Evolutionary conservation across 2,797 vertebrate species (phyloP).

Genomic region (Cacajao melanocephalus): DNA sequence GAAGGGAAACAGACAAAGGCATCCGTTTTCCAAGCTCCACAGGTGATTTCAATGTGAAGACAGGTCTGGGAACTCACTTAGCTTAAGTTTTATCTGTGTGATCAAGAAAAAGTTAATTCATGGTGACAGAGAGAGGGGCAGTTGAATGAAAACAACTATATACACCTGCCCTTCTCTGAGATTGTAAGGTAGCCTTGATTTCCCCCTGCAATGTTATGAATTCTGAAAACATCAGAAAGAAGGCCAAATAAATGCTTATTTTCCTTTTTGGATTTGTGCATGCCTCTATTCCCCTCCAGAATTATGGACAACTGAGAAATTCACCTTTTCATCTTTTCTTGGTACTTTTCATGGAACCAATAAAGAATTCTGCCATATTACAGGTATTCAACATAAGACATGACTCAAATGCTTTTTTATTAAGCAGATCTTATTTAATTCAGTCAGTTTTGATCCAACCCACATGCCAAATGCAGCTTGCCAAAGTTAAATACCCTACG

Average conservation of each 20-base stretch:
- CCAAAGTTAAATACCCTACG: conserved; percentile 28
- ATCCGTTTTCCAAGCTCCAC: not conserved
- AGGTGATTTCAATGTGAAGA: not conserved
- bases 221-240: conserved; percentile 55
- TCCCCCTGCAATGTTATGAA: not conserved
- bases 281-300: not conserved
- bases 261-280: conserved; percentile 41
- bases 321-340: conserved; percentile 26
- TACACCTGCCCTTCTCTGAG: not conserved
- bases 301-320: conserved; percentile 25
- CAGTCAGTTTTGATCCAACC: not conserved
- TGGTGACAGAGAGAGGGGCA: not conserved
- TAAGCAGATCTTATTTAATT: conserved; percentile 41
- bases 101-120: conserved; percentile 31
- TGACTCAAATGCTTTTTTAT: conserved; percentile 50
- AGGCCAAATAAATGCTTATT: not conserved
- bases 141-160: not conserved
- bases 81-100: not conserved
- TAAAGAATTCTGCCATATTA: conserved; percentile 35
- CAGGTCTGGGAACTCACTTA: conserved; percentile 8
- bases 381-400: conserved; percentile 20
- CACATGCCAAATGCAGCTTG: conserved; percentile 24
- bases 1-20: not conserved
- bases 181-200: conserved; percentile 5
- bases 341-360: conserved; percentile 22